Base-by-base conservation (phyloP, 1,140 invertebrate species). In the Zaprionus davidi region DNA sequence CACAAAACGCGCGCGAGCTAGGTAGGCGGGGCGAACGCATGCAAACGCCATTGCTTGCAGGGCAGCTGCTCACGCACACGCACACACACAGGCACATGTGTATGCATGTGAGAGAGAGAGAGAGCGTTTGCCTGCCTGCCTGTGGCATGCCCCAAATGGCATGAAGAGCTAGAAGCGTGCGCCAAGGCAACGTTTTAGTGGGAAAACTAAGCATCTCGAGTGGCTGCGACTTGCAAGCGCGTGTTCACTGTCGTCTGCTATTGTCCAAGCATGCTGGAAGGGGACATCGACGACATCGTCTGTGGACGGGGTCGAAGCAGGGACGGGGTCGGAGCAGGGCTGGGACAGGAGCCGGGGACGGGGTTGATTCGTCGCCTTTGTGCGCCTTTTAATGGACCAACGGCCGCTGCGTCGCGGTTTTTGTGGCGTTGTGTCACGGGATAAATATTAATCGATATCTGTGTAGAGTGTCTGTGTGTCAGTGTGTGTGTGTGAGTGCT, bases 381-480 rank as follows among this genome's bases (percentile, higher is more conserved):
- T 80, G 41, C 49, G 81, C 58, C 73, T 62, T 87, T 86, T 80
- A 87, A 87, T 86, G 83, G 83, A 80, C 83, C 78, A 84, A 70
- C 79, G 73, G 60, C 68, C 80, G 70, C 57, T 70, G 85, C 78
- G 80, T 49, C 76, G 85, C 80, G 80, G 69, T 86, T 76, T 80
- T 67, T 72, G 73, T 66, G 70, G 82, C 76, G 83, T 85, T 85
- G 83, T 84, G 85, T 76, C 78, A 90, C 85, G 78, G 78, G 81
- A 78, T 87, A 81, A 88, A 78, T 78, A 81, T 75, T 71, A 79
- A 81, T 83, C 84, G 81, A 87, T 81, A 78, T 65, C 76, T 77
- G 36, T 56, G 38, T 60, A 38, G 17, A n/a, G 44, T 22, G 17
- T 53, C 20, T 20, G 41, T 76, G 15, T 76, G 46, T 22, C 1